Evolutionary conservation across 2,113 vertebrate species (phyloP).

Genomic region (Hippoglossus stenolepis): DNA sequence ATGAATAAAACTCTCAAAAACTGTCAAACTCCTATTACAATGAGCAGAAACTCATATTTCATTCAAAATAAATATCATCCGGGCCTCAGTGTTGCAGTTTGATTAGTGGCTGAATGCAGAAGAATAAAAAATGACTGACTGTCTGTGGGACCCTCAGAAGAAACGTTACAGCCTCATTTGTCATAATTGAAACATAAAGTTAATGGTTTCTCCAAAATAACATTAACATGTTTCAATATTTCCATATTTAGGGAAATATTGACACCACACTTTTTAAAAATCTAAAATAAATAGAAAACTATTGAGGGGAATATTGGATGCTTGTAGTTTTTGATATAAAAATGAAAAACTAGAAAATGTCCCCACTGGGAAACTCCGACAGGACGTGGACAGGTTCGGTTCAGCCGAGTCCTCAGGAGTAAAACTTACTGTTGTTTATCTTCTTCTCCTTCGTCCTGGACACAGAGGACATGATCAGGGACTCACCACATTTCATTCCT

Average conservation of each 20-base stretch:
- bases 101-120: constrained; percentile 12
- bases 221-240: neutral
- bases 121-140: too few relatives aligned
- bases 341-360: neutral
- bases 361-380: neutral
- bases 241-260: neutral
- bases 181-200: too few relatives aligned
- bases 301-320: neutral
- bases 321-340: neutral
- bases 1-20: neutral
- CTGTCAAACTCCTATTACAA: neutral
- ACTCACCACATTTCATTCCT: neutral
- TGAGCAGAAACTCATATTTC: neutral
- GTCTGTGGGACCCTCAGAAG: neutral
- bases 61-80: constrained; percentile 48
- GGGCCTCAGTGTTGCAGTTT: neutral
- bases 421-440: constrained; percentile 94
- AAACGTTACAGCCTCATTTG: neutral
- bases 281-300: constrained; percentile 47
- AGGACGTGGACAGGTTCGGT: neutral
- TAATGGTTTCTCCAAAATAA: neutral
- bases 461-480: neutral
- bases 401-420: constrained; percentile 81
- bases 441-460: constrained; percentile 90
- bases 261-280: neutral